Evolutionary conservation across 2,113 vertebrate genomes (phyloP).

Genomic region (Glaucidium brasilianum): DNA sequence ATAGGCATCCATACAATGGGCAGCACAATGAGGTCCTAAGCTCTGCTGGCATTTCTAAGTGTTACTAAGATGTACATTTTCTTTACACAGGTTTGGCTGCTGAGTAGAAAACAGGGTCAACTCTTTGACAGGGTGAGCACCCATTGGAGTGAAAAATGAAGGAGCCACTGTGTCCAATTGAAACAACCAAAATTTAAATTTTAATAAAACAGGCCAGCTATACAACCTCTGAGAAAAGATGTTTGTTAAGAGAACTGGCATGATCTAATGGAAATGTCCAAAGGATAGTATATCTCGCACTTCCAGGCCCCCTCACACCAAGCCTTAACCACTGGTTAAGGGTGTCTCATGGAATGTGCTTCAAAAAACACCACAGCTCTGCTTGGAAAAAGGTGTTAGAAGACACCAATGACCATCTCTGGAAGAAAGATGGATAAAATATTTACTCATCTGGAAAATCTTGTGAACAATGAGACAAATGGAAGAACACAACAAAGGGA

Average conservation of each 20-base stretch:
- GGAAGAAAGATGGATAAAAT: not conserved
- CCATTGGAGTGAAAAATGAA: not conserved
- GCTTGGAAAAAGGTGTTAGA: not conserved
- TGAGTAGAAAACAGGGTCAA: not conserved
- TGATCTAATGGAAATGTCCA: not conserved
- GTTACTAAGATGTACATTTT: not conserved
- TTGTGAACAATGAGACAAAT: not conserved
- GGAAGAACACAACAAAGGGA: not conserved
- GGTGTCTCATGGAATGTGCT: not conserved
- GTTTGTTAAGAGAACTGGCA: not conserved
- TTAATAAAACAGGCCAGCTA: not conserved
- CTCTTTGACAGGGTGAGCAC: not conserved
- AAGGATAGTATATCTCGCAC: not conserved
- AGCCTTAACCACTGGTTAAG: not conserved
- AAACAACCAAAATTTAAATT: not conserved
- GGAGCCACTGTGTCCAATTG: not conserved
- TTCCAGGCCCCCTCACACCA: not conserved
- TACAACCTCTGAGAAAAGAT: not conserved
- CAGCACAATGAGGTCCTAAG: not conserved
- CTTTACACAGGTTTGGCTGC: not conserved
- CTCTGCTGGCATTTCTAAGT: not conserved
- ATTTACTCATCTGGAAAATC: not conserved
- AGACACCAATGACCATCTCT: not conserved
- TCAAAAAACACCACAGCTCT: not conserved
- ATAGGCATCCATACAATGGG: not conserved